A percentile compares a stretch with the other conserved stretches of the same genome.
phyloP scores from a whole-genome alignment of 2,113 vertebrate genomes.

The Peromyscus leucopus region DNA sequence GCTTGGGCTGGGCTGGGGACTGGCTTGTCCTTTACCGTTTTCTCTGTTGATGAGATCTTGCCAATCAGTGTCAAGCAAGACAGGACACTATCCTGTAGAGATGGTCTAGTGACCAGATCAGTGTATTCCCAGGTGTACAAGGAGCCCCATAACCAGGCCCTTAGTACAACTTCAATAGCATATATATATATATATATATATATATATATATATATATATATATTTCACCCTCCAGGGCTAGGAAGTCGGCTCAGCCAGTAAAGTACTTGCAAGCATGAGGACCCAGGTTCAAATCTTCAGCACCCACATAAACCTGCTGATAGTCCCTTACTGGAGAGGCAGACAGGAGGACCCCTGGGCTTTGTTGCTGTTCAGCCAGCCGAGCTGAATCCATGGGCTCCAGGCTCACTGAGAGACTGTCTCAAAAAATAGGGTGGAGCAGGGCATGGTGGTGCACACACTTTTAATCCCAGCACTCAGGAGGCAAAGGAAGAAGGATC shows the following conservation, averaged over 20 bases:
- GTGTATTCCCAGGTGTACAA: not conserved
- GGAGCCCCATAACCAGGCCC: not conserved
- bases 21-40: not conserved
- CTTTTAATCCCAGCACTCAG: not conserved
- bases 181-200: too few species aligned
- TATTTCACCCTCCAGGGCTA: not conserved
- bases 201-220: too few species aligned
- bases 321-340: not conserved
- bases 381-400: not conserved
- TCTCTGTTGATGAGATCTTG: not conserved
- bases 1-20: not conserved
- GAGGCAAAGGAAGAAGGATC: not conserved
- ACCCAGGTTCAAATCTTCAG: not conserved
- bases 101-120: not conserved
- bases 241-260: not conserved
- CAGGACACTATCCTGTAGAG: not conserved
- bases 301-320: not conserved
- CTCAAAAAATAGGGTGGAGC: not conserved
- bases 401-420: not conserved
- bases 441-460: rapidly evolving
- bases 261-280: not conserved
- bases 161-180: not conserved
- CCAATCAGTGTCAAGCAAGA: not conserved
- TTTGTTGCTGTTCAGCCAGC: not conserved
- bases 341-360: not conserved